Evolutionary conservation across 1,140 invertebrate species (phyloP), one percentile per base, ranked within the genome.

Genomic region (Calliphora vicina): DNA sequence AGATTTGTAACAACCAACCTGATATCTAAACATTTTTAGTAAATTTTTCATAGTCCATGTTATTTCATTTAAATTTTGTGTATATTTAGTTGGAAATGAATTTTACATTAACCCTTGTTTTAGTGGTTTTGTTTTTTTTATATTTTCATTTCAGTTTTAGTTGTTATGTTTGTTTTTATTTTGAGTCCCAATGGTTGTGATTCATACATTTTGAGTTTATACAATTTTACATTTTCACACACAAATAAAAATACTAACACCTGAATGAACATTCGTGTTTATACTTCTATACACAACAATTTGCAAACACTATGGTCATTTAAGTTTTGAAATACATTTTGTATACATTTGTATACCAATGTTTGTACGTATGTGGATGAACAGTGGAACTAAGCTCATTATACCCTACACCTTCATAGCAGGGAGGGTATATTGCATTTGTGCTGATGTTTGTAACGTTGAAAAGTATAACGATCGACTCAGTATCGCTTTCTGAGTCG

Each of bases 61-160:
- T 67, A 23, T 67, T 67, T 67, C n/a, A n/a, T n/a, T n/a, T n/a
- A n/a, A n/a, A n/a, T n/a, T 67, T 0, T 67, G 10, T 67, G 6
- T 6, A 0, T 67, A 1, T 67, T 23, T 23, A 25, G 61, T 67
- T 67, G 61, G 8, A 67, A 67, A 67, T 67, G 20, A 67, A 20
- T 67, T 20, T 67, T 23, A 25, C 61, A 67, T 67, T 67, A 67
- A 67, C 61, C 61, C 61, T 67, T 57, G 50, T n/a, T n/a, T 57
- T 57, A 57, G 0, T 17, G 15, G 50, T 17, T n/a, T 17, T n/a
- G 15, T n/a, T 17, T n/a, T n/a, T n/a, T 17, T 57, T 57, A n/a
- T 57, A 17, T 57, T n/a, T 17, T n/a, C n/a, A n/a, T n/a, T n/a
- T 1, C 50, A n/a, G 35, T 35, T 35, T n/a, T 20, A 67, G 20